Conservation (phyloP, 2,888 invertebrate genomes). For the Liodrosophila aerea region DNA sequence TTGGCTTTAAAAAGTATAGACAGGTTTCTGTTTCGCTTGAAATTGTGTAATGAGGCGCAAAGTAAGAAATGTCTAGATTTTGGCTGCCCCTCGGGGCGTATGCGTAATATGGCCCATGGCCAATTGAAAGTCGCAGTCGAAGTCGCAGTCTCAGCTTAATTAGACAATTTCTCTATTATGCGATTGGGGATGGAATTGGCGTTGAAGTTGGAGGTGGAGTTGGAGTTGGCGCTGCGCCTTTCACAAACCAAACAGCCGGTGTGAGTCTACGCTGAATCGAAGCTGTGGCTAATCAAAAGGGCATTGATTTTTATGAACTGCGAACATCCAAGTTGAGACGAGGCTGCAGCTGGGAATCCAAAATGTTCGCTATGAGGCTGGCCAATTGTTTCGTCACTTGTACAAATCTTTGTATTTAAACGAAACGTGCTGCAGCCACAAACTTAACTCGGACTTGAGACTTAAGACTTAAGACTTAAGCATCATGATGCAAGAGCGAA, state of each 20-base stretch:
- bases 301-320: slow-evolving; percentile 76
- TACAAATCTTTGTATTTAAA: slow-evolving; percentile 76
- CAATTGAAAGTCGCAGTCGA: slow-evolving; percentile 54
- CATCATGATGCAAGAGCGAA: slow-evolving; percentile 68
- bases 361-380: slow-evolving; percentile 27
- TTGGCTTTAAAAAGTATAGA: slow-evolving; percentile 22
- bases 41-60: slow-evolving; percentile 53
- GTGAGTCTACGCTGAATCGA: slow-evolving; percentile 56
- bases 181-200: neutral
- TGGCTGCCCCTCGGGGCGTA: slow-evolving; percentile 53
- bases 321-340: slow-evolving; percentile 33
- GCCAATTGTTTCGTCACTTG: slow-evolving; percentile 47
- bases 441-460: neutral
- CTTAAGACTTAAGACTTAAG: no score
- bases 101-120: slow-evolving; percentile 60
- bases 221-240: slow-evolving; percentile 39
- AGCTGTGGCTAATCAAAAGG: slow-evolving; percentile 75
- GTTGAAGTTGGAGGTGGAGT: neutral
- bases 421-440: slow-evolving; percentile 59
- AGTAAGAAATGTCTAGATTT: slow-evolving; percentile 27
- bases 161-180: slow-evolving; percentile 73
- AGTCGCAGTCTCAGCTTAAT: slow-evolving; percentile 59
- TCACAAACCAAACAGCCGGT: slow-evolving; percentile 55
- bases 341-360: slow-evolving; percentile 8
- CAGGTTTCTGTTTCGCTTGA: slow-evolving; percentile 3